These are phyloP conservation scores for Hedya salicella DNA, from an alignment of 2,888 invertebrate species.

Conservation along the genomic window DNA sequence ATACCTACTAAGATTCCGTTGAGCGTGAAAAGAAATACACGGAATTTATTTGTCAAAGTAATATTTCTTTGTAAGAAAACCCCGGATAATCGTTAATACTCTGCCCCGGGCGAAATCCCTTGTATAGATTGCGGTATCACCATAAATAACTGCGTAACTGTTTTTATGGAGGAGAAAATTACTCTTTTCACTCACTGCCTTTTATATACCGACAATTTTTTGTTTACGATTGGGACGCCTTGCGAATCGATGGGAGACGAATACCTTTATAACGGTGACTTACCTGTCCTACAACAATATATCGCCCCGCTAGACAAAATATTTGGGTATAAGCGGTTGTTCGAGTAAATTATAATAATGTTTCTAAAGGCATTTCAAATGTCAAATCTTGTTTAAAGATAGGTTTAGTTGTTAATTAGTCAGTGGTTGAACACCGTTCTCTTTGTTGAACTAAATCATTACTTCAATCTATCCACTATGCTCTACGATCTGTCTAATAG, in stretches of 20 bases:
- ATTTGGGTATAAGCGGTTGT: background rate
- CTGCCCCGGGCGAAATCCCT: constrained; percentile 77
- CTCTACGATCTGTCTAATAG: no score
- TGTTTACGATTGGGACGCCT: constrained; percentile 63
- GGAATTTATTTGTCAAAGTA: constrained; percentile 79
- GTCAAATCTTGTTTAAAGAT: background rate
- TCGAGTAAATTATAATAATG: background rate
- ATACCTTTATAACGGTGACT: constrained; percentile 9
- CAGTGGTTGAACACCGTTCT: no score
- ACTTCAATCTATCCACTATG: no score
- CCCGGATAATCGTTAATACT: constrained; percentile 81
- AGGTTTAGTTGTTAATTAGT: no score
- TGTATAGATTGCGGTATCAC: constrained; percentile 82
- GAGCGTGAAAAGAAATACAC: constrained; percentile 68
- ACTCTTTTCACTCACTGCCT: constrained; percentile 71
- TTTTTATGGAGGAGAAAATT: constrained; percentile 79
- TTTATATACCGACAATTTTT: constrained; percentile 70
- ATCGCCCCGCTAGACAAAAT: background rate
- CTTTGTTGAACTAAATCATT: no score
- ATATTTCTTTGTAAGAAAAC: constrained; percentile 76
- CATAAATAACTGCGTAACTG: constrained; percentile 83
- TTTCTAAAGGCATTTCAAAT: background rate
- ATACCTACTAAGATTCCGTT: constrained; percentile 53
- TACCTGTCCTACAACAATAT: background rate
- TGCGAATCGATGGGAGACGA: constrained; percentile 15